Evolutionary conservation across 92 coral and sea anemone species (phyloP).

Genomic region (Pocillopora grandis): DNA sequence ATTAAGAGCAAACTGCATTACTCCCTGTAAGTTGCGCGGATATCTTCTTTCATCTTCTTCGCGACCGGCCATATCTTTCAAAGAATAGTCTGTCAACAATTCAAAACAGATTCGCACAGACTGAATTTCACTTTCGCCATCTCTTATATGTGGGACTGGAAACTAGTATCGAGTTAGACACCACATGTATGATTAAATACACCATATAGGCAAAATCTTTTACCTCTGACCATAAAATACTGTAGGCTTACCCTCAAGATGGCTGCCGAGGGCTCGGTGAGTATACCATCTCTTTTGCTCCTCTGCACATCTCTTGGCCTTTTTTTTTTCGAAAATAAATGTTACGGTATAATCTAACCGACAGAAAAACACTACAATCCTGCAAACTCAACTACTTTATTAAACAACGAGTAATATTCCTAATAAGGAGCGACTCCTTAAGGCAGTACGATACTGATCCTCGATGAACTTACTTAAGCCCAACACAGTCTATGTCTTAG

Average conservation of each 20-base stretch:
- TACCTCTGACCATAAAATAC: background rate
- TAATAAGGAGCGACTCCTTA: too few relatives aligned
- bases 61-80: background rate
- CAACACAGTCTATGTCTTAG: too few relatives aligned
- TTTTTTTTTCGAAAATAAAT: background rate
- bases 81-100: background rate
- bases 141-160: background rate
- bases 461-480: too few relatives aligned
- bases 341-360: too few relatives aligned
- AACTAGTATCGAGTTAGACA: background rate
- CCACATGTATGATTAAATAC: too few relatives aligned
- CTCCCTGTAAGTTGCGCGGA: conserved; percentile 64
- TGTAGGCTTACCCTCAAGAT: conserved; percentile 20
- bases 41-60: conserved; percentile 25
- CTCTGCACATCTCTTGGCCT: background rate
- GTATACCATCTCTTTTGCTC: background rate
- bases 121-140: background rate
- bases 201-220: background rate
- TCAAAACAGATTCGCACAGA: too few relatives aligned
- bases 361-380: too few relatives aligned
- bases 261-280: conserved; percentile 34
- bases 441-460: too few relatives aligned
- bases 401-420: too few relatives aligned
- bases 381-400: too few relatives aligned
- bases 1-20: conserved; percentile 61